Percentiles rank a stretch among this genome's conserved stretches.
Evolutionary conservation across 2,888 invertebrate genomes (phyloP).

Genomic region (Drosophila trichaetosa): DNA sequence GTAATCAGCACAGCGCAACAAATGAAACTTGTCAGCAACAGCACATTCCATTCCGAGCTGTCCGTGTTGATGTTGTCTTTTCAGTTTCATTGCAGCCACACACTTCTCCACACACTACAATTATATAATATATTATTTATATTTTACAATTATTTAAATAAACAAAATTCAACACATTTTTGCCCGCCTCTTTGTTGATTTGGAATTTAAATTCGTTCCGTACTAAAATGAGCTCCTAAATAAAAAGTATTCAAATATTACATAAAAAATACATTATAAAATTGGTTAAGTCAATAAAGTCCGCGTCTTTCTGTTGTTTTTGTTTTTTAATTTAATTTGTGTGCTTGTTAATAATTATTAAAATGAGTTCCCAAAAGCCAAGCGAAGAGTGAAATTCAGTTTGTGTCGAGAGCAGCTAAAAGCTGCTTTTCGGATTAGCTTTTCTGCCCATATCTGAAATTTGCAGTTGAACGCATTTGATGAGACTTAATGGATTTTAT

Average conservation of each 20-base stretch:
- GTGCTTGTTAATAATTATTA: conserved; percentile 55
- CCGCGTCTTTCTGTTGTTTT: conserved; percentile 17
- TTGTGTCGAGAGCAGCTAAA: conserved; percentile 19
- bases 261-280: neutral
- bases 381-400: conserved; percentile 30
- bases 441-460: conserved; percentile 43
- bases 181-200: neutral
- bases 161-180: neutral
- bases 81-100: conserved; percentile 51
- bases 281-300: neutral
- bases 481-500: conserved; percentile 57
- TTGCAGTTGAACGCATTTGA: conserved; percentile 60
- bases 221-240: too few species aligned
- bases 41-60: conserved; percentile 35
- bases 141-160: neutral
- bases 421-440: conserved; percentile 30
- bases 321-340: conserved; percentile 60
- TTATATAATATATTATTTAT: too few species aligned
- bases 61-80: conserved; percentile 27
- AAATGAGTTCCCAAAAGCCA: conserved; percentile 2
- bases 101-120: too few species aligned
- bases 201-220: neutral
- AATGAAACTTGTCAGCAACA: conserved; percentile 67
- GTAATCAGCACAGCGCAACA: conserved; percentile 57
- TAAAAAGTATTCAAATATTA: neutral